phyloP scores from a whole-genome alignment of 23 tunicate genomes.

The Trididemnum clinides region DNA sequence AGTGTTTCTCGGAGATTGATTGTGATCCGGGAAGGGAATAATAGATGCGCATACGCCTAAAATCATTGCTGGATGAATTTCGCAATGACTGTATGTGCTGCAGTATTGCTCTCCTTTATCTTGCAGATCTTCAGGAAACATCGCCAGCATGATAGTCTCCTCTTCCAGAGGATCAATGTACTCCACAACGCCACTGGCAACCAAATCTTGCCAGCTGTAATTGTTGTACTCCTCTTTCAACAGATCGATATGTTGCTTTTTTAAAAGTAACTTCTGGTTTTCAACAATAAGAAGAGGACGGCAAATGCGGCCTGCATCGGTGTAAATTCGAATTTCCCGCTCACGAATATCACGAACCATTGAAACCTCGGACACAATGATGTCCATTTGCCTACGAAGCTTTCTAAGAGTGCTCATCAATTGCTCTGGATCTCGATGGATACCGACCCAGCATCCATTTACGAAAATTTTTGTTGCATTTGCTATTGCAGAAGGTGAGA shows the following conservation, averaged over 20 bases:
- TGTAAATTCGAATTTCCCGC: constrained; percentile 98
- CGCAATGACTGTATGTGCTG: constrained; percentile 97
- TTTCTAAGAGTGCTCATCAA: constrained; percentile 95
- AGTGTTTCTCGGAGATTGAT: constrained; percentile 99
- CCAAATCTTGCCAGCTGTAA: constrained; percentile 97
- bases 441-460: constrained; percentile 99
- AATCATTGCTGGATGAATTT: constrained; percentile 99
- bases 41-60: constrained; percentile 99
- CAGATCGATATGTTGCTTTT: constrained; percentile 86
- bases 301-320: constrained; percentile 99
- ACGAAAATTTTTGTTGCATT: constrained; percentile 99
- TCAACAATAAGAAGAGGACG: constrained; percentile 98
- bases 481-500: constrained; percentile 93
- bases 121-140: constrained; percentile 98
- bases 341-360: constrained; percentile 99
- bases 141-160: constrained; percentile 99
- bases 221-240: constrained; percentile 93
- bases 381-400: constrained; percentile 97
- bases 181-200: constrained; percentile 98
- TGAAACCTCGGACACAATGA: constrained; percentile 99
- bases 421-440: constrained; percentile 98
- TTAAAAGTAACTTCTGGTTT: constrained; percentile 90
- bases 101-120: constrained; percentile 98
- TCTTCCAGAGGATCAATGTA: constrained; percentile 99
- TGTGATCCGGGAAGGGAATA: constrained; percentile 99